Evolutionary conservation across 1,140 invertebrate species (phyloP), one percentile per base, ranked within the genome.

Genomic region (Tetranychus cinnabarinus): DNA sequence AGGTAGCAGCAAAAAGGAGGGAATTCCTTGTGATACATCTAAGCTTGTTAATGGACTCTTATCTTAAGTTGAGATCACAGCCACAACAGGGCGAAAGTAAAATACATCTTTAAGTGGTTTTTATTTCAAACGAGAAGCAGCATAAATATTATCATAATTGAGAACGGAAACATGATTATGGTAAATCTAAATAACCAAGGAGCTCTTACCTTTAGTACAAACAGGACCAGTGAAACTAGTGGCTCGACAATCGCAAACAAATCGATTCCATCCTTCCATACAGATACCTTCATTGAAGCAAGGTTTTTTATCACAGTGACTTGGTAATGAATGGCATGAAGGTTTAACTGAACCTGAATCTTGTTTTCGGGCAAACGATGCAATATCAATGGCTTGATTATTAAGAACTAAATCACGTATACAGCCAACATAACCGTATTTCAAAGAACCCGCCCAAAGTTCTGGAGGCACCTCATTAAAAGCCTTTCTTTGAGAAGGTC

Each of bases 211-310:
- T 77, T 89, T 81, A 59, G 85, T 85, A 76, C 93, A 97, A 2
- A 83, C 92, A 1, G 86, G 83, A 47, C 93, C 93, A 1, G 82
- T 85, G 70, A 83, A 97, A 62, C 82, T 77, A 0, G 92, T 97
- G 5, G 79, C 78, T 8, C 86, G 83, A 72, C 93, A 98, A 72
- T 97, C 91, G 72, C 95, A 98, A 54, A 90, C 79, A 68, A 90
- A 91, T 64, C 92, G 78, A 73, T 96, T 95, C 89, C 92, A 96
- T 6, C 91, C 93, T 72, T 96, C 89, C 13, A 79, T 73, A 73
- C 95, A 98, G 37, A 77, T 73, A 13, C 90, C 91, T 23, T 83
- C 82, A 69, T 97, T 89, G 70, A 90, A 81, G 71, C 93, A 98
- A 0, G 91, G 88, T 62, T 81, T 77, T 2, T 82, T 82, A 45